Percentiles rank a stretch among this genome's conserved stretches.
These are phyloP conservation scores for Spialia ferax DNA, from an alignment of 2,888 invertebrate genomes.

Conservation along the genomic window DNA sequence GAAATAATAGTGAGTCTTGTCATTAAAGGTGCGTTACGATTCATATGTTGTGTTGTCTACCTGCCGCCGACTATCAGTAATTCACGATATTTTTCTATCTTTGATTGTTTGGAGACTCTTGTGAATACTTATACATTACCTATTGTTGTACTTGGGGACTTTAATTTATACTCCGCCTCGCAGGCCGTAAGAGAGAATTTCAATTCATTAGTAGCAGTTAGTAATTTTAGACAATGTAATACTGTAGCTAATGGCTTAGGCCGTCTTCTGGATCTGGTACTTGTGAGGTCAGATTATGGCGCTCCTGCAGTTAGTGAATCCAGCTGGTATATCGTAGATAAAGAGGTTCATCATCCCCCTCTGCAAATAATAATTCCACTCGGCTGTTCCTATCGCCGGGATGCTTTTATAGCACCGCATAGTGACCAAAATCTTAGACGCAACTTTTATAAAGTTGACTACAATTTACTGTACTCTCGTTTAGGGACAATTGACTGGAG, in stretches of 20 bases:
- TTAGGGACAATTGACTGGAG: too few species aligned
- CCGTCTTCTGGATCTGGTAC: slow-evolving; percentile 2
- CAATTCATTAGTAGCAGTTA: not conserved
- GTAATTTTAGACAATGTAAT: slow-evolving; percentile 6
- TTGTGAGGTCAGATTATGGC: not conserved
- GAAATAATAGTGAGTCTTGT: too few species aligned
- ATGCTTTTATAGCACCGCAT: too few species aligned
- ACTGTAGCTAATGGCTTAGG: slow-evolving; percentile 8
- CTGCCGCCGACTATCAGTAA: too few species aligned
- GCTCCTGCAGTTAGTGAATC: slow-evolving; percentile 3
- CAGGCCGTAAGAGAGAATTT: not conserved
- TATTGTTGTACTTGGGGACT: slow-evolving; percentile 6
- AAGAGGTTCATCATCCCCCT: not conserved
- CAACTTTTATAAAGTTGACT: too few species aligned
- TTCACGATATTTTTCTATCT: too few species aligned
- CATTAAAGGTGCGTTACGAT: too few species aligned
- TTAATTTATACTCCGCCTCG: slow-evolving; percentile 1
- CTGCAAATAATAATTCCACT: not conserved
- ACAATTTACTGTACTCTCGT: too few species aligned
- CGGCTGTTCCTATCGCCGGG: too few species aligned
- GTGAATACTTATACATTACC: not conserved
- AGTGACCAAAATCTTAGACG: too few species aligned
- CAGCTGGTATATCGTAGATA: not conserved
- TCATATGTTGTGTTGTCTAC: too few species aligned
- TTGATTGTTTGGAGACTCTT: not conserved